Base-by-base conservation (phyloP, 1,140 invertebrate species). In the Sesamia nonagrioides region DNA sequence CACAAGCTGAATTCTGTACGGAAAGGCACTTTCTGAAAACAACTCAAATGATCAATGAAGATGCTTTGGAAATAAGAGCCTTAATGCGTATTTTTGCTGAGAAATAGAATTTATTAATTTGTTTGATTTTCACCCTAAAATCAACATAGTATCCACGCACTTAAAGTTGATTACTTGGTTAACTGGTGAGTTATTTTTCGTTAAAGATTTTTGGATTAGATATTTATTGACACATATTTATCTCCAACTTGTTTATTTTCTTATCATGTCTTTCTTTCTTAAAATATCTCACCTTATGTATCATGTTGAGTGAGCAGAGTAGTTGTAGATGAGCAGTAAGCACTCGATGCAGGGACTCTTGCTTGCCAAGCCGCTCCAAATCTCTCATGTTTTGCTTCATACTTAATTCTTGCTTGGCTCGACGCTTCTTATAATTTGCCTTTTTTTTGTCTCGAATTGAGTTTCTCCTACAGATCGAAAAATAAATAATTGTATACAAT, bases 341-440 rank as follows among this genome's bases (percentile, higher is more conserved):
- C 60, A 90, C 68, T 6, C 83, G 78, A 35, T 95, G 88, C 18
- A 95, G 72, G 0, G 89, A 81, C 13, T 92, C 89, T 77, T 92
- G 89, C 69, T 92, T 93, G 18, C 90, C 91, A 0, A 74, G 83
- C 6, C 75, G 69, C 69, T 91, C 89, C 48, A 95, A 17, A 1
- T 88, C 80, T 4, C 78, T 80, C 9, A 88, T 87, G 66, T 92
- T 90, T 33, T 91, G 84, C 78, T 94, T 95, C 93, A 95, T 95
- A 54, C 81, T 88, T 8, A 86, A 69, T 72, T 94, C 92, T 69
- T 92, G 84, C 21, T 83, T 80, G 0, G 85, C 89, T 1, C 91
- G 86, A 9, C 91, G 88, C 77, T 92, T 92, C 66, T 94, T 87
- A 1, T 88, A 86, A 54, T 81, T 73, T 37, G 83, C 92, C 63